Evolutionary conservation across 2,113 vertebrate genomes (phyloP).

Genomic region (Amblyornis subalaris): DNA sequence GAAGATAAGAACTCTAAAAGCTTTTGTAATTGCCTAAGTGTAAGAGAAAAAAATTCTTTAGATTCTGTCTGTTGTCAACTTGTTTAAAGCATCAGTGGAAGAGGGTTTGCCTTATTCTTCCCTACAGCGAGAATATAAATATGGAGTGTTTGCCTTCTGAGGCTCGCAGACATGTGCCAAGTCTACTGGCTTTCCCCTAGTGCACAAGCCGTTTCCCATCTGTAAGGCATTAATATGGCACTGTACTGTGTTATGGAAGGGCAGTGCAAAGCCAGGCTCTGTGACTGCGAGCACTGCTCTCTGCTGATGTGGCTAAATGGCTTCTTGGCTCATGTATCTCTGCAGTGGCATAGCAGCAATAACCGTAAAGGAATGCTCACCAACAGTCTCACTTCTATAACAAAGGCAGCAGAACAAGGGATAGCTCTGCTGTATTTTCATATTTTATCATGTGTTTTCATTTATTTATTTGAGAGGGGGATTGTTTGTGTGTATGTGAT

Average conservation of each 20-base stretch:
- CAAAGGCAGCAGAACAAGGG: background rate
- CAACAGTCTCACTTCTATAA: background rate
- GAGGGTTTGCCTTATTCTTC: background rate
- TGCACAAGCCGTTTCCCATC: background rate
- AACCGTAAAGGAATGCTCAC: background rate
- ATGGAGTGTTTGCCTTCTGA: background rate
- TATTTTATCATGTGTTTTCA: background rate
- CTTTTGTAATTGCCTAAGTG: background rate
- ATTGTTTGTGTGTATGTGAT: background rate
- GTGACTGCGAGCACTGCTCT: background rate
- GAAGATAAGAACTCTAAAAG: background rate
- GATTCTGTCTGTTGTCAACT: background rate
- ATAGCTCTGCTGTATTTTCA: background rate
- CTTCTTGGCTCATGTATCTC: background rate
- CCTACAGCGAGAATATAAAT: background rate
- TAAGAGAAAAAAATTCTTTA: background rate
- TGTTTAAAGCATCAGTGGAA: background rate
- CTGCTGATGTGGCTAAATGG: background rate
- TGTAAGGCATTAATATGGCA: background rate
- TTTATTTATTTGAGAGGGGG: background rate
- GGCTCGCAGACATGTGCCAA: background rate
- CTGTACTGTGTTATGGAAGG: background rate
- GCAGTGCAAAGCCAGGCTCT: background rate
- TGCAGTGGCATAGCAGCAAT: background rate
- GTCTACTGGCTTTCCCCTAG: background rate